Percentiles rank a stretch among this genome's conserved stretches.
Conservation (phyloP, 2,797 vertebrate species). For the Echeneis naucrates region DNA sequence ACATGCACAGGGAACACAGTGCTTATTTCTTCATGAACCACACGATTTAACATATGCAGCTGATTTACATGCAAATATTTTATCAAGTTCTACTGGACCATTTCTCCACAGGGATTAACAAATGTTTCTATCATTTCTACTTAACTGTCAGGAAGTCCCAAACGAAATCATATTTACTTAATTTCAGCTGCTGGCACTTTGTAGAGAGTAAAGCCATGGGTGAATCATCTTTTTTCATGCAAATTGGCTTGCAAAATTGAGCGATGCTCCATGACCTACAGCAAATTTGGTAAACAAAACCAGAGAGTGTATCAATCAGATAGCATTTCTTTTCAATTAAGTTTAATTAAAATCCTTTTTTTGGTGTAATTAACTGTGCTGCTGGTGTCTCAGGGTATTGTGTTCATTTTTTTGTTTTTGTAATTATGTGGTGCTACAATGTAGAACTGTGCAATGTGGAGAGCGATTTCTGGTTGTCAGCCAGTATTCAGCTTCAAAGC, state of each 20-base stretch:
- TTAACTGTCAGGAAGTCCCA: conserved; percentile 20
- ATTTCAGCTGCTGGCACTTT: conserved; percentile 59
- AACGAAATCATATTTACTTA: conserved; percentile 44
- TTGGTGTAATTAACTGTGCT: conserved; percentile 60
- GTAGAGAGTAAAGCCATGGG: conserved; percentile 57
- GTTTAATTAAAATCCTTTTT: conserved; percentile 62
- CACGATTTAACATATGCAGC: neutral
- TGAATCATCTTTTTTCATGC: conserved; percentile 63
- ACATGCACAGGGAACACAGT: neutral
- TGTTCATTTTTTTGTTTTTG: conserved; percentile 36
- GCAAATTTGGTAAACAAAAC: conserved; percentile 66
- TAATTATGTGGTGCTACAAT: conserved; percentile 46
- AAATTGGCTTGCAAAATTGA: conserved; percentile 63
- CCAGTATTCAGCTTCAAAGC: conserved; percentile 53
- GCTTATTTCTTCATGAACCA: neutral
- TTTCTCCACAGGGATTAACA: conserved; percentile 40
- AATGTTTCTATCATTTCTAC: conserved; percentile 30
- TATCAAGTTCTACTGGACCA: conserved; percentile 16
- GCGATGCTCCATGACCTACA: conserved; percentile 62
- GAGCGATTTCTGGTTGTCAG: conserved; percentile 52
- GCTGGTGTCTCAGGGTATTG: conserved; percentile 51
- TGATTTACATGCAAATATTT: conserved; percentile 14
- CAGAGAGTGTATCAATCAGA: conserved; percentile 59
- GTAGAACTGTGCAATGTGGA: conserved; percentile 24
- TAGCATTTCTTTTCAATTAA: conserved; percentile 61